Evolutionary conservation across 2,113 vertebrate species (phyloP), one percentile per base, ranked within the genome.

Genomic region (Agelaius phoeniceus): DNA sequence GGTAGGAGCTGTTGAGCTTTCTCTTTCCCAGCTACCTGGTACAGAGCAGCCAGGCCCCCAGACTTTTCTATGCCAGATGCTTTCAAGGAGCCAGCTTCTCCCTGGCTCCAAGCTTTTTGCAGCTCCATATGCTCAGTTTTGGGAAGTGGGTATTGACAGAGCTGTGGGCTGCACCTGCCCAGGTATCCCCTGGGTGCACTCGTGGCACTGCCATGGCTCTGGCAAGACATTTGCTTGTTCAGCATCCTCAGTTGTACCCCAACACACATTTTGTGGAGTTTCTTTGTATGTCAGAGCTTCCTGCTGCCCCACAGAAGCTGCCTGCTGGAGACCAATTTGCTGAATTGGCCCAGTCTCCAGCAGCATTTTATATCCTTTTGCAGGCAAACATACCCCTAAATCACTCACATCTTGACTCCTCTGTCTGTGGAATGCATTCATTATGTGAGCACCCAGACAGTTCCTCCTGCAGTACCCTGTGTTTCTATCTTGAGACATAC

Each of bases 241-340:
- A 49, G 31, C 33, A 2, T 16, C 52, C 6, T 10, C 46, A 28
- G 0, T 1, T 11, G 41, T 39, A 73, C 24, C 31, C 3, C 3
- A 41, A 9, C 0, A 0, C 2, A 5, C 0, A 0, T 35, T 14
- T 15, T 37, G 33, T 8, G 8, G 37, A 27, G 26, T 43, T 62
- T 19, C 41, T 62, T 31, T 15, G 49, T 48, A 20, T 23, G 35
- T 44, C 82, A 39, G 48, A 7, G 39, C 51, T 75, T 49, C 52
- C 66, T 3, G 21, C 9, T 5, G 2, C 7, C 26, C 19, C 2
- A 2, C 43, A 33, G 77, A 46, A 67, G 28, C 30, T 83, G 48
- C 18, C 26, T 1, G 1, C 26, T 43, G 63, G n/a, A 68, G 12
- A 57, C 15, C 49, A 49, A 26, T 65, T 57, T 35, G 20, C 16